Base-by-base conservation (phyloP, 2,888 invertebrate species). In the Drosophila formosana region DNA sequence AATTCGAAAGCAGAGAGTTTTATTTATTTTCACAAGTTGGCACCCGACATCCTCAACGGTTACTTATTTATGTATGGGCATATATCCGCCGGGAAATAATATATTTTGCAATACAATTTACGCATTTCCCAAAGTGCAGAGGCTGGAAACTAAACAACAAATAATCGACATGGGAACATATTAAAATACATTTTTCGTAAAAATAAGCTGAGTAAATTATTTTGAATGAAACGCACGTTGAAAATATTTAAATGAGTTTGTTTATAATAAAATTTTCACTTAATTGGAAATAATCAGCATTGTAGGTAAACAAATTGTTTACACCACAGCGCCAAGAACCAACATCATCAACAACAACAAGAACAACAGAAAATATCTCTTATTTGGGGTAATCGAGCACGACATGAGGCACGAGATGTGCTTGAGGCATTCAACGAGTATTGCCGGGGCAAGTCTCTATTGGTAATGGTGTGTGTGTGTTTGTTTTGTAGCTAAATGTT, bases 241-340 rank as follows among this genome's bases (percentile, higher is more conserved):
- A 75, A 81, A 89, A 87, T 83, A 84, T 89, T 89, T 84, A 83
- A 88, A 83, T 83, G 63, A 71, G 79, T 78, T 84, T 85, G 89
- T 89, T 89, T 85, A 85, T 88, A 85, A 89, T 85, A 89, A 89
- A 85, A 85, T 89, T 89, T 85, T 85, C 89, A 88, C 88, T 89
- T 85, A 88, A 89, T 89, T 89, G 88, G 82, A 89, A 82, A 89
- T 84, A 87, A 85, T 89, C 85, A 87, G 77, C 73, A 73, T 79
- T 82, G 72, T 64, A 65, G 70, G 62, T 74, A 80, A 77, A 80
- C 79, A 78, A 80, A 71, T 74, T 81, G 76, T 69, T 80, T 74
- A 78, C 78, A 71, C 43, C 64, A 52, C 63, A 66, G 39, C 25
- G 66, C 56, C 62, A 75, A 64, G 45, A 68, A 41, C 8, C 53